Conservation (phyloP, 2,113 vertebrate species). For the Ictalurus punctatus region DNA sequence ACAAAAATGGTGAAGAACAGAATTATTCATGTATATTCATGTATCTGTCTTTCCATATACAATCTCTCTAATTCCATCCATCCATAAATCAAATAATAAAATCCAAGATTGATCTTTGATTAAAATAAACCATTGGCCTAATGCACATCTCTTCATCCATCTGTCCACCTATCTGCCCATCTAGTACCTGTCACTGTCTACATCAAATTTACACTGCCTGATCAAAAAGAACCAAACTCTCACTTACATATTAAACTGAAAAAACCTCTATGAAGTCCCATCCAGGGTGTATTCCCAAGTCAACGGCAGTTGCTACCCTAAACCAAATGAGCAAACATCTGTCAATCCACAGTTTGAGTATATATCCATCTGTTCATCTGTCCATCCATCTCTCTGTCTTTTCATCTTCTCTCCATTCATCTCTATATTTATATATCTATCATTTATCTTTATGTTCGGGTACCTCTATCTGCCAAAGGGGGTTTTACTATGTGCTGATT, state of each 20-base stretch:
- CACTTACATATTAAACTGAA: not conserved
- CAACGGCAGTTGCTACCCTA: not conserved
- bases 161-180: not conserved
- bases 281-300: not conserved
- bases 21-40: not conserved
- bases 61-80: no score
- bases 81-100: no score
- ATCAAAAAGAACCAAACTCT: not conserved
- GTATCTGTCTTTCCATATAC: not conserved
- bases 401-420: not conserved
- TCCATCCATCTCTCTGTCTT: not conserved
- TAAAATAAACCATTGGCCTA: not conserved
- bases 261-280: not conserved
- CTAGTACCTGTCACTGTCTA: not conserved
- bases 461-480: not conserved
- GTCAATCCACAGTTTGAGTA: not conserved
- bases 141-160: not conserved
- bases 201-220: no score
- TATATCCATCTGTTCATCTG: not conserved
- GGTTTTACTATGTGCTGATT: not conserved
- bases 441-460: not conserved
- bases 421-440: not conserved
- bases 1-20: slow-evolving; percentile 79
- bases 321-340: not conserved
- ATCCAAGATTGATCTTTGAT: no score